A percentile compares a stretch with the other conserved stretches of the same genome.
Conservation (phyloP, 2,797 vertebrate species). For the Artibeus lituratus region DNA sequence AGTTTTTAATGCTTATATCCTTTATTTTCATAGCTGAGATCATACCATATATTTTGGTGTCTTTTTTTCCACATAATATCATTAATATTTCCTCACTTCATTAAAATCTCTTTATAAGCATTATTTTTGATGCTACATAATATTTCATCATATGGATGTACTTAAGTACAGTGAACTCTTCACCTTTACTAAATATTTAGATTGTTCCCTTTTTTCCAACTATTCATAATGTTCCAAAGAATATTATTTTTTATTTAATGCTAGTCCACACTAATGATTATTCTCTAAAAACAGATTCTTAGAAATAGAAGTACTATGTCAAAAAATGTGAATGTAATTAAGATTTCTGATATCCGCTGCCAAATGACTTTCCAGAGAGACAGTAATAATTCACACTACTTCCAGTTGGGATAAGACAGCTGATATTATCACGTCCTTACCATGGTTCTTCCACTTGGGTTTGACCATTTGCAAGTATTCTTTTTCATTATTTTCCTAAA, state of each 20-base stretch:
- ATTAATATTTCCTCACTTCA: slow-evolving; percentile 71
- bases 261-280: slow-evolving; percentile 9
- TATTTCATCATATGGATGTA: slow-evolving; percentile 73
- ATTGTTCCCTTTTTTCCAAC: slow-evolving; percentile 40
- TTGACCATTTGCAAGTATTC: neutral
- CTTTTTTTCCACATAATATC: slow-evolving; percentile 57
- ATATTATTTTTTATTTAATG: slow-evolving; percentile 40
- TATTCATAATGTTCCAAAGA: slow-evolving; percentile 23
- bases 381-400: neutral
- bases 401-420: neutral
- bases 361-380: slow-evolving; percentile 15
- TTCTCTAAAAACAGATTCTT: slow-evolving; percentile 24
- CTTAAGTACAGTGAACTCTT: slow-evolving; percentile 69
- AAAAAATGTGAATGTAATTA: slow-evolving; percentile 1
- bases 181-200: slow-evolving; percentile 50
- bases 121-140: slow-evolving; percentile 64
- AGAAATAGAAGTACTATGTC: neutral
- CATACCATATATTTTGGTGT: slow-evolving; percentile 47
- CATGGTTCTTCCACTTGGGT: neutral
- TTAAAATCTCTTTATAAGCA: slow-evolving; percentile 68
- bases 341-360: neutral
- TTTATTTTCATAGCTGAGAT: slow-evolving; percentile 69
- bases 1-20: slow-evolving; percentile 34
- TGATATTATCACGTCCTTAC: neutral
- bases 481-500: slow-evolving; percentile 11